These are phyloP conservation scores for Miniopterus natalensis DNA, from an alignment of 2,113 vertebrate species.

Conservation along the genomic window DNA sequence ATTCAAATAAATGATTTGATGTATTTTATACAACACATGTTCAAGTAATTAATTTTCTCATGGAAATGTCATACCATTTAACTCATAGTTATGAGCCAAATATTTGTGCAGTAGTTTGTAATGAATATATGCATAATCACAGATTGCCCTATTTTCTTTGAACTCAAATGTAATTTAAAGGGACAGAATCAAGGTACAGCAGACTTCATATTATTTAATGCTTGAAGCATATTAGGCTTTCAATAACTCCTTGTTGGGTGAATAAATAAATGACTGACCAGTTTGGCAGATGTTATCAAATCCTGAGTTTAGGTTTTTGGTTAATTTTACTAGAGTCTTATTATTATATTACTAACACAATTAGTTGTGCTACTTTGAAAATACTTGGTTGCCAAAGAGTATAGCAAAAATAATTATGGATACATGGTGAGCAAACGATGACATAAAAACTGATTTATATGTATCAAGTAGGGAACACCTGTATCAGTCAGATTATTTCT, in stretches of 20 bases:
- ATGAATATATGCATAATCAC: slow-evolving; percentile 88
- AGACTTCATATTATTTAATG: slow-evolving; percentile 69
- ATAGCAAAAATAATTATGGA: slow-evolving; percentile 48
- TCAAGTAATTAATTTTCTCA: slow-evolving; percentile 89
- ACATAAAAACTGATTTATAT: slow-evolving; percentile 22
- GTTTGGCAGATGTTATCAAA: slow-evolving; percentile 48
- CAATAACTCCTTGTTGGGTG: slow-evolving; percentile 43
- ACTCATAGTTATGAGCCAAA: slow-evolving; percentile 87
- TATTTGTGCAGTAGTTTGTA: slow-evolving; percentile 89
- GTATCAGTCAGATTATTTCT: slow-evolving; percentile 13
- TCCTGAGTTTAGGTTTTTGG: slow-evolving; percentile 49
- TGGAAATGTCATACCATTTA: slow-evolving; percentile 90
- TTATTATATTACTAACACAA: slow-evolving; percentile 61
- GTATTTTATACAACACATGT: slow-evolving; percentile 88
- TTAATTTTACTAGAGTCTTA: slow-evolving; percentile 49
- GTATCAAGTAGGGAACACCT: background rate
- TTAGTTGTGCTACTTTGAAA: slow-evolving; percentile 60
- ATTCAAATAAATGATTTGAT: slow-evolving; percentile 85
- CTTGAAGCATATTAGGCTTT: slow-evolving; percentile 32
- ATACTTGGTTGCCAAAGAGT: slow-evolving; percentile 27
- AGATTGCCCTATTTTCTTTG: slow-evolving; percentile 83
- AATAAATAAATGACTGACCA: slow-evolving; percentile 38
- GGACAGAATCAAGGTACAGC: slow-evolving; percentile 70
- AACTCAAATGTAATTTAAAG: slow-evolving; percentile 87
- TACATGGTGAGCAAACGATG: slow-evolving; percentile 34